Base-by-base conservation (phyloP, 2,888 invertebrate species). In the Allygus modestus region DNA sequence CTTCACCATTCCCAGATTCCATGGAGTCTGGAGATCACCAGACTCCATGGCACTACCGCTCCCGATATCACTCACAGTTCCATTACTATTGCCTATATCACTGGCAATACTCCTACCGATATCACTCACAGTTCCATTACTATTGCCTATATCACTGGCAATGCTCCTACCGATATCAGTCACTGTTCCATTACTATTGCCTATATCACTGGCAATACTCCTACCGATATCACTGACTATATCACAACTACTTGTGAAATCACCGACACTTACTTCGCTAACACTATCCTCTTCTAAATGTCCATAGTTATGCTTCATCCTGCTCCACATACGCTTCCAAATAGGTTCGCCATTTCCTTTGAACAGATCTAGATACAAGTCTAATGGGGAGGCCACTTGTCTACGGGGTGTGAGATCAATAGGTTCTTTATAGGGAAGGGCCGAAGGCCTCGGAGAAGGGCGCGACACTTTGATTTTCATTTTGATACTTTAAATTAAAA, bases 151-250 rank as follows among this genome's bases (percentile, higher is more conserved):
- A n/a, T n/a, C n/a, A n/a, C n/a, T n/a, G n/a, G n/a, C n/a, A n/a
- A n/a, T n/a, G n/a, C n/a, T n/a, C n/a, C n/a, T n/a, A n/a, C n/a
- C n/a, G n/a, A n/a, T n/a, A n/a, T n/a, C n/a, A n/a, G n/a, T n/a
- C n/a, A n/a, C n/a, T n/a, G n/a, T n/a, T n/a, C n/a, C n/a, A n/a
- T 15, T 12, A 20, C 12, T 2, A 46, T 20, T 23, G n/a, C n/a
- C n/a, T n/a, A n/a, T 46, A 46, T 26, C 58, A 58, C 58, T 58
- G 12, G 5, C 58, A 23, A 1, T 23, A 23, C 26, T 58, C n/a
- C n/a, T n/a, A 15, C 58, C 58, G 46, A 46, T 46, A 58, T 58
- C 58, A 58, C 58, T 58, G 51, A 51, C 7, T 7, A 37, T 51
- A 51, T 51, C 51, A 51, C 51, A n/a, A 20, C 12, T 2, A 46